phyloP scores from a whole-genome alignment of 1,140 invertebrate genomes.

The Penaeus japonicus region DNA sequence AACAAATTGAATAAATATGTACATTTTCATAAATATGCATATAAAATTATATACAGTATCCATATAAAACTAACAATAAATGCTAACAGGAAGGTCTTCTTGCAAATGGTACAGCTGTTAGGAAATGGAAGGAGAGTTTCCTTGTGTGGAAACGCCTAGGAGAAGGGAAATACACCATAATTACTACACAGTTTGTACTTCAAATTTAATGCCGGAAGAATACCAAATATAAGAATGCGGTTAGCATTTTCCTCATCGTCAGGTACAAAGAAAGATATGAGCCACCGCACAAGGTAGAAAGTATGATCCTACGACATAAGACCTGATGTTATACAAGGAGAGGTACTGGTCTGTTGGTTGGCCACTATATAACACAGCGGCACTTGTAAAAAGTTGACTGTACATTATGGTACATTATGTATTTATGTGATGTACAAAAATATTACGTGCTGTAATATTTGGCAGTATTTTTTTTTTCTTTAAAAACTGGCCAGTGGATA shows the following conservation, averaged over 20 bases:
- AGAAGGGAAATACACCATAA: background rate
- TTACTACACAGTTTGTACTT: constrained; percentile 35
- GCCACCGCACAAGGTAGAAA: constrained; percentile 11
- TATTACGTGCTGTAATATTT: background rate
- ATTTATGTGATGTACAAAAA: background rate
- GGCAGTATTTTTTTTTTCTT: background rate
- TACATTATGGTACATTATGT: no score
- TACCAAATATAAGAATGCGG: background rate
- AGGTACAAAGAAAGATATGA: constrained; percentile 17
- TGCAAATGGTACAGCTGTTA: constrained; percentile 14
- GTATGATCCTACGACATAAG: background rate
- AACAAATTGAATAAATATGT: constrained; percentile 42
- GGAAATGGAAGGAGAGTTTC: constrained; percentile 22
- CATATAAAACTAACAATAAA: constrained; percentile 51
- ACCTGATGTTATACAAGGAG: constrained; percentile 1
- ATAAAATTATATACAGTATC: constrained; percentile 52
- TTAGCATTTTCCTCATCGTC: constrained; percentile 7
- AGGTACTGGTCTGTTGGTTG: background rate
- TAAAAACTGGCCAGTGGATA: constrained; percentile 5
- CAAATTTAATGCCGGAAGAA: constrained; percentile 38
- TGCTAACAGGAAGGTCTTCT: constrained; percentile 39
- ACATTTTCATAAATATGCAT: constrained; percentile 54
- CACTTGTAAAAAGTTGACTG: no score
- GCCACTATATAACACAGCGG: background rate
- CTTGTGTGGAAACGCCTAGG: background rate